Evolutionary conservation across 2,888 invertebrate species (phyloP), one percentile per base, ranked within the genome.

Genomic region (Mallateleia sp.): DNA sequence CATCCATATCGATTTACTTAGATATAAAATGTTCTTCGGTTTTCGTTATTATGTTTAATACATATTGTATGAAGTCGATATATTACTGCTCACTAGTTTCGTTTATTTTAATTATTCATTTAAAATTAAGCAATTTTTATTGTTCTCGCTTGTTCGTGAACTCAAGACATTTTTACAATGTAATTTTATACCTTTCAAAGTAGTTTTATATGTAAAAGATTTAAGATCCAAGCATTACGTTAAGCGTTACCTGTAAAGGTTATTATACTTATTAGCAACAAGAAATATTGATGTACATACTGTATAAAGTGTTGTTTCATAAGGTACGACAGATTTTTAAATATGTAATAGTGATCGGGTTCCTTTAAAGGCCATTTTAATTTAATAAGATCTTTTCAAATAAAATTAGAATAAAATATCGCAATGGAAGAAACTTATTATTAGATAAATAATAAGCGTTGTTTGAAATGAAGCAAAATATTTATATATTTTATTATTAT

Each of bases 221-320:
- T 62, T 45, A 22, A 25, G 47, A 47, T 5, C 8, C 47, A 81
- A 62, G 64, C 54, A 47, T 58, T 80, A 69, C n/a, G 14, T 69
- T 75, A 80, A 77, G 78, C 18, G 58, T 80, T 71, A 38, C 60
- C 47, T 72, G 56, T 74, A 83, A 83, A 67, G 54, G 54, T 77
- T 84, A 71, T 62, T 74, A 83, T 32, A 8, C 72, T 74, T 82
- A 71, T 72, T 85, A 88, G 62, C 18, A 82, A 87, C 92, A 92
- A 90, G 91, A 84, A 87, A 89, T 89, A 62, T 87, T 85, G 83
- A 90, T 94, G 94, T 94, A 94, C 92, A 94, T 94, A 94, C 90
- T 94, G 94, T 94, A 94, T 93, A 94, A 94, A 94, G 93, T 81
- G 90, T 89, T 94, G 93, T 93, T 94, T 92, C 88, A 92, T 93